Evolutionary conservation across 2,888 invertebrate species (phyloP), one percentile per base, ranked within the genome.

Genomic region (Disparrhopalites patrizii): DNA sequence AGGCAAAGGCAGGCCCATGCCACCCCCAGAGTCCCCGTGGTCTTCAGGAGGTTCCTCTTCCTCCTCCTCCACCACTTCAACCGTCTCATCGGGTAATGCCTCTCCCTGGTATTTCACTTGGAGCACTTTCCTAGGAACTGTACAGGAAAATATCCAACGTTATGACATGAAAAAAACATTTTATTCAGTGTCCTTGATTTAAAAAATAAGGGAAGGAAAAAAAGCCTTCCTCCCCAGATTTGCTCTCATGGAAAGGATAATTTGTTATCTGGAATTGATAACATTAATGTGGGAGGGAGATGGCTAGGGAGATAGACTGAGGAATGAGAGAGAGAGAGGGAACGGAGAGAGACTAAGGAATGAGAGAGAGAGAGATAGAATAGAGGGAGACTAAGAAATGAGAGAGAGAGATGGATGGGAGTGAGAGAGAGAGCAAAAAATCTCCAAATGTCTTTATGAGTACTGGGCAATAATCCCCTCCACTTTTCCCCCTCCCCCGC

Each of bases 61-160:
- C 73, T 83, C 83, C 71, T 84, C 83, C 61, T 82, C 81, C 69
- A 82, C 79, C 68, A 83, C 83, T 25, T 79, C 76, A 66, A 81
- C 81, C 28, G 85, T 84, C 78, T 91, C 91, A 78, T 91, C 92
- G 70, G 86, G 83, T 79, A 90, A 90, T 55, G 87, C 84, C 30
- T 86, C 85, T 69, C 88, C 89, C 77, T 90, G 89, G 80, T 87
- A 91, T 73, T 88, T 85, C 79, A 90, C 90, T 77, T 89, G 88
- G 69, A 92, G 81, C 60, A 93, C 90, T 77, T 88, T 88, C 71
- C 91, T 83, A 4, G 91, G 91, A 70, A 92, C 92, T 92, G 82
- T 1, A 78, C 54, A 30, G 20, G n/a, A 36, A 31, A 20, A 57
- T 36, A 36, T 36, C 36, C 7, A n/a, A 36, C 7, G 13, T 51